Conservation (phyloP, 2,797 vertebrate species). For the Mormyrops boulengeri region DNA sequence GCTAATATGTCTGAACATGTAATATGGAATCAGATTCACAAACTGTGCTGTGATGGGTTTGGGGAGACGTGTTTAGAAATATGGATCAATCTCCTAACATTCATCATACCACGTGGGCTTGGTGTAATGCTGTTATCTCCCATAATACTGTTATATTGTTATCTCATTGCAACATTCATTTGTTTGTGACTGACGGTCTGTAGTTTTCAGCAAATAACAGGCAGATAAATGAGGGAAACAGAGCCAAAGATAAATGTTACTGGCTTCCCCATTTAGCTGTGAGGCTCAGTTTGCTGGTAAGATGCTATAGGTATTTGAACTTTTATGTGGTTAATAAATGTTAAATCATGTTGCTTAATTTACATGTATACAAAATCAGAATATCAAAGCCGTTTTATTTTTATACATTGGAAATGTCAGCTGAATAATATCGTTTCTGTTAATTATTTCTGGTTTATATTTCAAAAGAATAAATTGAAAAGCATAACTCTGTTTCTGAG, state of each 20-base stretch:
- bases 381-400: neutral
- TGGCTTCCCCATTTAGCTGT: constrained; percentile 24
- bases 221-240: neutral
- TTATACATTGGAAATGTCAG: neutral
- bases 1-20: neutral
- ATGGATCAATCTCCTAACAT: neutral
- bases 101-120: neutral
- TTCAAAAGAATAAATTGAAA: constrained; percentile 8
- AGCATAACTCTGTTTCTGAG: constrained; percentile 12
- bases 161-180: neutral
- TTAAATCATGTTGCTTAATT: neutral
- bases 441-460: neutral
- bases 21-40: constrained; percentile 4
- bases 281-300: constrained; percentile 17
- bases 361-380: neutral
- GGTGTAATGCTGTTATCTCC: neutral
- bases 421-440: neutral
- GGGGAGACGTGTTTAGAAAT: neutral
- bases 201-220: neutral
- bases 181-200: neutral
- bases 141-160: neutral
- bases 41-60: neutral
- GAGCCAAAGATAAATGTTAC: constrained; percentile 1
- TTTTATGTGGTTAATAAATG: neutral
- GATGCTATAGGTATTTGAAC: neutral